phyloP scores from a whole-genome alignment of 2,797 vertebrate species.

The Notoglanidium macrostoma region DNA sequence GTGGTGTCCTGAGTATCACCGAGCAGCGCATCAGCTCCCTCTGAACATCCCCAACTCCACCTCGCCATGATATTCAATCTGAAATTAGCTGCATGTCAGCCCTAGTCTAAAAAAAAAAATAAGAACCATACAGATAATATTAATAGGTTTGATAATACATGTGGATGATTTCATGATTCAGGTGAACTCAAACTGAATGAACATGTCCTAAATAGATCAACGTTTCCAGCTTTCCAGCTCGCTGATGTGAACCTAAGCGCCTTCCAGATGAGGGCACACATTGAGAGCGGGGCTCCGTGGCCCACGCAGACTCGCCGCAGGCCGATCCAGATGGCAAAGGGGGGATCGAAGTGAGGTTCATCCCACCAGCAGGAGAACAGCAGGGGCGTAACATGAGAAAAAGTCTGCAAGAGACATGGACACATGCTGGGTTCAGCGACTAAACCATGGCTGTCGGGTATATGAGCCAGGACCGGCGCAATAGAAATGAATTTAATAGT shows the following conservation, averaged over 20 bases:
- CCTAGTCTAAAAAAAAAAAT: conserved; percentile 26
- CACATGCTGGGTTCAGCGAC: background rate
- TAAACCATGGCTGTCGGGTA: background rate
- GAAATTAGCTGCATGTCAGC: conserved; percentile 7
- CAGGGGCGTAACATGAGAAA: background rate
- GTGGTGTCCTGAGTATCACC: conserved; percentile 49
- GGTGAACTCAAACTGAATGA: conserved; percentile 26
- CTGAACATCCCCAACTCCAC: conserved; percentile 22
- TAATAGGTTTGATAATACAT: conserved; percentile 11
- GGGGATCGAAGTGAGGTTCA: conserved; percentile 12
- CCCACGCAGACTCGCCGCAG: conserved; percentile 4
- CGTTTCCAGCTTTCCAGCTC: background rate
- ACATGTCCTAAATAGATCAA: conserved; percentile 27
- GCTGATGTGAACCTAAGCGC: background rate
- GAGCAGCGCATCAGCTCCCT: conserved; percentile 1
- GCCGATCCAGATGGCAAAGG: conserved; percentile 29
- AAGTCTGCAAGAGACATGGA: conserved; percentile 26
- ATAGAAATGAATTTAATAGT: background rate
- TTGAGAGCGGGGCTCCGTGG: background rate
- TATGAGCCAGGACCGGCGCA: background rate
- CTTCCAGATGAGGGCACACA: conserved; percentile 17
- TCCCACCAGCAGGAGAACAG: conserved; percentile 40
- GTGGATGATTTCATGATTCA: conserved; percentile 16
- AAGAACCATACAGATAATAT: background rate
- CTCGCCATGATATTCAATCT: background rate